Evolutionary conservation across 2,113 vertebrate species (phyloP).

Genomic region (Trematocara stigmaticum): DNA sequence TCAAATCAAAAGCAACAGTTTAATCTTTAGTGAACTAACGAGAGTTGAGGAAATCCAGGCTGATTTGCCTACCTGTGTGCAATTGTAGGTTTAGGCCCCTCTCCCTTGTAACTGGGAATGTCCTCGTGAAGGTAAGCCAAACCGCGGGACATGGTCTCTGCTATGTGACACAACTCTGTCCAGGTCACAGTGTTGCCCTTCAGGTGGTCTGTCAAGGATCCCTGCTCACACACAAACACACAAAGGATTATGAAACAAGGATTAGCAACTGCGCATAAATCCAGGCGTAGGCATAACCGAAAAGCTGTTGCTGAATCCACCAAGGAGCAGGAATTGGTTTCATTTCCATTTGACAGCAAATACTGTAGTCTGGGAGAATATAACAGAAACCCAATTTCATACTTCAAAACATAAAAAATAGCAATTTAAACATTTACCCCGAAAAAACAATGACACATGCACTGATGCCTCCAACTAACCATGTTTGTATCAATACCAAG

Average conservation of each 20-base stretch:
- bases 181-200: constrained; percentile 93
- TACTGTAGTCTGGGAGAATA: background rate
- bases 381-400: background rate
- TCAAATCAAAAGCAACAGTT: background rate
- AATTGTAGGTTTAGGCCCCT: constrained; percentile 95
- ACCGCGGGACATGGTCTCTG: constrained; percentile 91
- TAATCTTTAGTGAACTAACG: background rate
- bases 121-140: constrained; percentile 97
- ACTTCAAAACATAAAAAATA: background rate
- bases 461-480: background rate
- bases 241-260: background rate
- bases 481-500: background rate
- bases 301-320: background rate
- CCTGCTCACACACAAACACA: constrained; percentile 66
- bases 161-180: constrained; percentile 93
- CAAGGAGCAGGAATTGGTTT: background rate
- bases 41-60: background rate
- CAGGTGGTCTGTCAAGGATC: constrained; percentile 92
- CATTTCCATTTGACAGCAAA: background rate
- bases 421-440: background rate
- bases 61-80: constrained; percentile 85
- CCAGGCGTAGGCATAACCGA: background rate
- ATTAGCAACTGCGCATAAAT: background rate
- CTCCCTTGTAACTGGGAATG: constrained; percentile 85
- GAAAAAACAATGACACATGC: background rate